A percentile compares a stretch with the other conserved stretches of the same genome.
These are phyloP conservation scores for Pelecanus crispus DNA, from an alignment of 2,113 vertebrate species.

Conservation along the genomic window DNA sequence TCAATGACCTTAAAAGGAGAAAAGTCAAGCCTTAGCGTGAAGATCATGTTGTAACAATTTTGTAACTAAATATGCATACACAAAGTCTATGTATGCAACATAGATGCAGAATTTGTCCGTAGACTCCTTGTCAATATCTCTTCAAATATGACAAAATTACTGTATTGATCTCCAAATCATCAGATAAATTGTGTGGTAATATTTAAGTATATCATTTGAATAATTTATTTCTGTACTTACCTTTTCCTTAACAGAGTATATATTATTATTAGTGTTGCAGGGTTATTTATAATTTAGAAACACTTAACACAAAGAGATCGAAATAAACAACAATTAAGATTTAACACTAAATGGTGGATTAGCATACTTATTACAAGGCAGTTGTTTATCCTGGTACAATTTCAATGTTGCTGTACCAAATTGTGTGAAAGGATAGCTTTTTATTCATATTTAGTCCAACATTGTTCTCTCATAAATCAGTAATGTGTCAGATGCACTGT, in stretches of 20 bases:
- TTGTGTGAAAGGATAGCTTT: conserved; percentile 8
- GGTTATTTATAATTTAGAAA: conserved; percentile 62
- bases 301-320: conserved; percentile 40
- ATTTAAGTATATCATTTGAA: conserved; percentile 40
- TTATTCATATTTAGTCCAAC: background rate
- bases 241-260: conserved; percentile 42
- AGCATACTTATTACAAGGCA: background rate
- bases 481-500: background rate
- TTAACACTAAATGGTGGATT: conserved; percentile 46
- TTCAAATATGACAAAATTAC: background rate
- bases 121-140: background rate
- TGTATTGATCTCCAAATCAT: background rate
- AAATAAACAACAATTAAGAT: conserved; percentile 55
- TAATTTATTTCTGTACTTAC: conserved; percentile 54
- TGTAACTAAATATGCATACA: background rate
- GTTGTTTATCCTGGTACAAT: conserved; percentile 11
- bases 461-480: conserved; percentile 28
- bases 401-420: background rate
- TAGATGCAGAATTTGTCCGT: background rate
- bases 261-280: conserved; percentile 15
- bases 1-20: background rate
- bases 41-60: background rate
- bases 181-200: background rate
- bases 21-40: background rate
- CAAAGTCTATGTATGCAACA: background rate